These are phyloP conservation scores for Lycocorax pyrrhopterus DNA, from an alignment of 2,113 vertebrate species.

Conservation along the genomic window DNA sequence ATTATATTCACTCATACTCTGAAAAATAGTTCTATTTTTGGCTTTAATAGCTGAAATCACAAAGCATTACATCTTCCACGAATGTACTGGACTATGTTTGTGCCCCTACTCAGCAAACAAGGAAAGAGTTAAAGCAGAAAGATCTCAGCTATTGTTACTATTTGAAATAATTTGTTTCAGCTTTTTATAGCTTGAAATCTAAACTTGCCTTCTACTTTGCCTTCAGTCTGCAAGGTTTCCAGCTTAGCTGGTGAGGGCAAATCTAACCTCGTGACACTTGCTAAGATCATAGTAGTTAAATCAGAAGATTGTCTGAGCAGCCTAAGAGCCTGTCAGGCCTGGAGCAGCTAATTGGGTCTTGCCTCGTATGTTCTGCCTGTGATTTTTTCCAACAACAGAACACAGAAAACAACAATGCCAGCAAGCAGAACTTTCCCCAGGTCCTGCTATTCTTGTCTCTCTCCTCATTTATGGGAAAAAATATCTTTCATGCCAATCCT, in stretches of 20 bases:
- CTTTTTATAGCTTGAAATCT: conserved; percentile 22
- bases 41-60: conserved; percentile 1
- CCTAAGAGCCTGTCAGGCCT: conserved; percentile 22
- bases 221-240: neutral
- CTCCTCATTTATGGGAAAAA: neutral
- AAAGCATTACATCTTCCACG: neutral
- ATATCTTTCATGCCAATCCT: neutral
- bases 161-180: neutral
- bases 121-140: conserved; percentile 19
- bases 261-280: conserved; percentile 45
- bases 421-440: neutral
- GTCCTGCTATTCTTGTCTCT: neutral
- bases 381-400: conserved; percentile 3
- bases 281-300: conserved; percentile 37
- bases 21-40: conserved; percentile 24
- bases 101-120: neutral
- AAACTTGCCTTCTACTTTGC: neutral
- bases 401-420: neutral
- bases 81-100: neutral
- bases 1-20: neutral
- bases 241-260: neutral
- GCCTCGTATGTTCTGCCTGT: neutral
- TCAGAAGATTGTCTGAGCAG: conserved; percentile 27
- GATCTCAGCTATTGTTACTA: neutral
- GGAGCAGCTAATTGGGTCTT: conserved; percentile 42